Evolutionary conservation across 2,113 vertebrate species (phyloP), one percentile per base, ranked within the genome.

Genomic region (Ophiodon elongatus): DNA sequence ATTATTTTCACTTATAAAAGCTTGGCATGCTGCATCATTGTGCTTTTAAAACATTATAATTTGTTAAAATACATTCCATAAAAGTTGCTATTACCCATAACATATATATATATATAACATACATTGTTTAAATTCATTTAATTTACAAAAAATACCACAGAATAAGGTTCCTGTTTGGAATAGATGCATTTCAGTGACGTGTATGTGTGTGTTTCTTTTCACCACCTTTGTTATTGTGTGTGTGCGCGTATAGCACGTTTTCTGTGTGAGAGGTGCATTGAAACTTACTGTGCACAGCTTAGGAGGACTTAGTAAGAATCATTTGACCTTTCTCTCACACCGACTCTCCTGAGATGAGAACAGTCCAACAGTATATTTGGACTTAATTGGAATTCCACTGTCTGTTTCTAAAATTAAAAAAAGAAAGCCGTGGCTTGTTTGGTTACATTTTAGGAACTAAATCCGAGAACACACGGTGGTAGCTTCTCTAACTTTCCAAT

Each of bases 311-410:
- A 64, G 14, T 33, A 2, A 54, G 50, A 72, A n/a, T 56, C 23
- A 57, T 52, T n/a, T 74, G 52, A 76, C 70, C 35, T 45, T 73
- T 80, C 67, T 43, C 47, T 87, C 62, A 73, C 9, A 8, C 19
- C 0, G 1, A 9, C 63, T 59, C 76, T 57, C 25, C 19, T 59
- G 52, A 80, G 50, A 70, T 56, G 56, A 73, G 50, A 76, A 80
- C 37, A 77, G 29, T 69, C 47, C 59, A 41, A 1, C 19, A n/a
- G 23, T 75, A n/a, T 45, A 29, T 65, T 59, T 70, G 69, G 23
- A 47, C 39, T 72, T 69, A 50, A 31, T 15, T 77, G 57, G 27
- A 83, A 54, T 23, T 80, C 45, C 19, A 9, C 14, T 62, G 57
- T 66, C 23, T 65, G n/a, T 64, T 63, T 31, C 67, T 35, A 73